phyloP scores from a whole-genome alignment of 2,113 vertebrate genomes.

The Crotalus helleri region DNA sequence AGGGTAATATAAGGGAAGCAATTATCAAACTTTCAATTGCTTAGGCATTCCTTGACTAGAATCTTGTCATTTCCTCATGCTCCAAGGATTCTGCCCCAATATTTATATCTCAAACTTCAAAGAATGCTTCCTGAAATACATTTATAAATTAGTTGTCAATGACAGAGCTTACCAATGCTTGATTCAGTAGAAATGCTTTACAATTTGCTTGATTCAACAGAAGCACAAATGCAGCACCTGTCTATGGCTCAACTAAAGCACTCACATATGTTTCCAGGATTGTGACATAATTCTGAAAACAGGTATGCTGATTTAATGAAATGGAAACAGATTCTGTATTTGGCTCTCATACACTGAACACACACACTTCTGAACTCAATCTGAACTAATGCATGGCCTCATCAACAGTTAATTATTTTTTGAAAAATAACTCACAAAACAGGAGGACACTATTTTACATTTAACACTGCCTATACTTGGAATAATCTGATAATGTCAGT shows the following conservation, averaged over 20 bases:
- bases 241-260: not conserved
- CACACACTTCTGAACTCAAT: not conserved
- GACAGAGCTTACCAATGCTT: not conserved
- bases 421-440: not conserved
- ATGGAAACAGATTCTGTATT: not conserved
- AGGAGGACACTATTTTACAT: not conserved
- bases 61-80: not conserved
- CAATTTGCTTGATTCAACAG: not conserved
- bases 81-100: not conserved
- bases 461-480: not conserved
- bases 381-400: not conserved
- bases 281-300: not conserved
- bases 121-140: not conserved
- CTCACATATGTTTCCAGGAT: not conserved
- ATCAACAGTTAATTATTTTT: not conserved
- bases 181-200: not conserved
- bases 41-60: not conserved
- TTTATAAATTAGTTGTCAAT: not conserved
- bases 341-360: not conserved
- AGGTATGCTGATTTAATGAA: not conserved
- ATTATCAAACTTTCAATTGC: not conserved
- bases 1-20: not conserved
- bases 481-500: constrained; percentile 19
- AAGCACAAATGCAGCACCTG: not conserved
- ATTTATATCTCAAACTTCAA: not conserved